These are phyloP conservation scores for Apamea anceps DNA, from an alignment of 2,888 invertebrate genomes.

Conservation along the genomic window DNA sequence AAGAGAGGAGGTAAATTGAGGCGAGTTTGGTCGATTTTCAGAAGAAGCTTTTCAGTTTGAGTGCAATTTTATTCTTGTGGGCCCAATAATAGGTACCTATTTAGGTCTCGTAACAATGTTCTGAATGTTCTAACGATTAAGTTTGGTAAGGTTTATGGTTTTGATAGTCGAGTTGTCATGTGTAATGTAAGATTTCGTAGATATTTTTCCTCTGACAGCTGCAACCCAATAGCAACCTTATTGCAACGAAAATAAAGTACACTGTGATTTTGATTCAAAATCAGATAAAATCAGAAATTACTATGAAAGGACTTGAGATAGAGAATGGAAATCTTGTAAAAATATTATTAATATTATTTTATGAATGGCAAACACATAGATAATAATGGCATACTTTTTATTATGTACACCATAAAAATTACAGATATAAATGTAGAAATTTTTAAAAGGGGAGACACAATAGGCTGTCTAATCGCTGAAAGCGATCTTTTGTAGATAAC, in stretches of 20 bases:
- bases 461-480: too few relatives aligned
- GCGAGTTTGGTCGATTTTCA: not conserved
- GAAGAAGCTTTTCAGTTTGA: not conserved
- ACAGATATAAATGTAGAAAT: too few relatives aligned
- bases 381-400: too few relatives aligned
- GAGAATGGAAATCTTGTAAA: too few relatives aligned
- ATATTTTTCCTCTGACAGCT: not conserved
- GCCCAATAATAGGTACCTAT: too few relatives aligned
- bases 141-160: not conserved
- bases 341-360: too few relatives aligned
- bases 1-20: not conserved
- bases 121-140: not conserved
- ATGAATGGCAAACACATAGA: too few relatives aligned
- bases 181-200: not conserved
- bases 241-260: not conserved
- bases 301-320: not conserved
- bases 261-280: not conserved
- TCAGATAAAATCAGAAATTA: not conserved
- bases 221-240: not conserved
- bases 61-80: not conserved
- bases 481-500: too few relatives aligned
- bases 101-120: not conserved
- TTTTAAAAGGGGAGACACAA: too few relatives aligned
- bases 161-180: not conserved
- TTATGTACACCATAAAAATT: too few relatives aligned